Conservation (phyloP, 2,888 invertebrate species). For the Ferrisia virgata region DNA sequence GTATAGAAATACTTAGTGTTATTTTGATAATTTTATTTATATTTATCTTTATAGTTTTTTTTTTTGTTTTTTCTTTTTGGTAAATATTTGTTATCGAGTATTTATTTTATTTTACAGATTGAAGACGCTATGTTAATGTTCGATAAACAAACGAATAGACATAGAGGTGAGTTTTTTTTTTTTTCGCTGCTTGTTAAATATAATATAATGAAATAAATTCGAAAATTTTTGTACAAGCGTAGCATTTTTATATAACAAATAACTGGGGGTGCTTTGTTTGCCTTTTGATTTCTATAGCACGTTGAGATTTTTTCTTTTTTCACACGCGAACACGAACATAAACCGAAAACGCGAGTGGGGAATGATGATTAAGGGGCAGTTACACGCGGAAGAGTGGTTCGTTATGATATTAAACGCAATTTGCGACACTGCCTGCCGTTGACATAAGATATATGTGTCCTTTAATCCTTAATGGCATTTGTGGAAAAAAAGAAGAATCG, state of each 20-base stretch:
- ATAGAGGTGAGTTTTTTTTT: constrained; percentile 83
- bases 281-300: constrained; percentile 27
- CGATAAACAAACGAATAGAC: constrained; percentile 99
- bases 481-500: constrained; percentile 18
- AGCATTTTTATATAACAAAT: constrained; percentile 25
- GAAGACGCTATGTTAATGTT: constrained; percentile 99
- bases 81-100: constrained; percentile 13
- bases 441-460: constrained; percentile 44
- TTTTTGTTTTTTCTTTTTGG: no score
- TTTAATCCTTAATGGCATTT: constrained; percentile 38
- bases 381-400: constrained; percentile 26
- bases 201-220: not conserved
- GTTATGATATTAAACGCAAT: constrained; percentile 43
- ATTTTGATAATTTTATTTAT: not conserved
- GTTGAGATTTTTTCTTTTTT: constrained; percentile 19
- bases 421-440: constrained; percentile 44
- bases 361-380: constrained; percentile 44
- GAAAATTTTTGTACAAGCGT: constrained; percentile 23
- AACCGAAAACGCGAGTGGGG: constrained; percentile 20
- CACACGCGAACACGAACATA: constrained; percentile 20
- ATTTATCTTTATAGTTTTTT: not conserved
- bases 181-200: constrained; percentile 33
- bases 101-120: constrained; percentile 75
- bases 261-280: not conserved
- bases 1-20: not conserved